Conservation (phyloP, 2,797 vertebrate genomes). For the Schizopygopsis malacanthus region DNA sequence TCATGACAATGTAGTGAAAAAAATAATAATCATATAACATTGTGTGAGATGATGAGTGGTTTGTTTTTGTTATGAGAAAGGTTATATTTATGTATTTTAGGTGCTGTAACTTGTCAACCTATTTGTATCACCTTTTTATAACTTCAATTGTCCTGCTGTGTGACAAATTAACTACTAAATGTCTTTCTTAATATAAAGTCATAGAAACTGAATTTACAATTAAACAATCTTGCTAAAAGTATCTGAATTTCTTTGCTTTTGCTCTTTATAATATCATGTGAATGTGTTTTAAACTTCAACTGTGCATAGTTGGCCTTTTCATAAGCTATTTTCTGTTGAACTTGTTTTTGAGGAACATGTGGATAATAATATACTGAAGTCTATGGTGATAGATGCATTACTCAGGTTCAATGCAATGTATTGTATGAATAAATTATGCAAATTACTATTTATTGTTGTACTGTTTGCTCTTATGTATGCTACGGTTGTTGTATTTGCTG, state of each 20-base stretch:
- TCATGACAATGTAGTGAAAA: neutral
- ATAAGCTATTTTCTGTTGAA: neutral
- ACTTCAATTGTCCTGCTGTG: neutral
- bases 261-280: neutral
- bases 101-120: neutral
- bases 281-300: neutral
- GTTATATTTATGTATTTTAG: neutral
- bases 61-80: neutral
- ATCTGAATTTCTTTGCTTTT: neutral
- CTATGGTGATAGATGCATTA: neutral
- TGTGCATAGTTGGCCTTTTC: neutral
- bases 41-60: neutral
- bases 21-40: neutral
- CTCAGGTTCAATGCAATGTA: conserved; percentile 15
- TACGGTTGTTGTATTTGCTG: neutral
- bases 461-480: neutral
- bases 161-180: neutral
- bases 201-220: neutral
- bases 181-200: neutral
- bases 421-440: conserved; percentile 26
- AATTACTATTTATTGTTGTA: conserved; percentile 10
- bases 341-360: neutral
- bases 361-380: neutral
- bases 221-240: neutral
- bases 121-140: neutral